These are phyloP conservation scores for Bubo scandiacus DNA, from an alignment of 2,113 vertebrate genomes.

Conservation along the genomic window DNA sequence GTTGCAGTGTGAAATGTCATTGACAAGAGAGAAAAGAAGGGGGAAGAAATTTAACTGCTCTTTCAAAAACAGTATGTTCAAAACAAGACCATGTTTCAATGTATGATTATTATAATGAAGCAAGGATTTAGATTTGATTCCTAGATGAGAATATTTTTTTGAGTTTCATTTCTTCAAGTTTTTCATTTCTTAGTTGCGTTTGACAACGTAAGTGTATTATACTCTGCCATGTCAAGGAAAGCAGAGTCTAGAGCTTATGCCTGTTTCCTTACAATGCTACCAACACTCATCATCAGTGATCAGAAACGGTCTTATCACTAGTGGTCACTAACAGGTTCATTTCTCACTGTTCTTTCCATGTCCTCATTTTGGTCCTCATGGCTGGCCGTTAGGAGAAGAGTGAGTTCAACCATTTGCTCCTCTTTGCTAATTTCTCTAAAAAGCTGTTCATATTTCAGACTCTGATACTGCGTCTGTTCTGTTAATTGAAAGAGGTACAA, in stretches of 20 bases:
- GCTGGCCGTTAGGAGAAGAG: neutral
- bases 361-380: neutral
- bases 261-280: neutral
- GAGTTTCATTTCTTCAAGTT: neutral
- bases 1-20: neutral
- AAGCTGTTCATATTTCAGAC: neutral
- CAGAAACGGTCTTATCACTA: neutral
- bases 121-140: neutral
- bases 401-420: neutral
- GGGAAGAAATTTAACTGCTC: neutral
- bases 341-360: neutral
- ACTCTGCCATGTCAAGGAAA: neutral
- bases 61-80: neutral
- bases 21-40: neutral
- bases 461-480: neutral
- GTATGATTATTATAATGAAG: neutral
- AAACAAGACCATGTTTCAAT: neutral
- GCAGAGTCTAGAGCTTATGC: neutral
- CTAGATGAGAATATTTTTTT: neutral
- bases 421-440: neutral
- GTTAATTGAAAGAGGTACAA: neutral
- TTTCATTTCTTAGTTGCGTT: neutral
- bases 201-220: neutral
- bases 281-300: neutral
- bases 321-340: neutral